A percentile compares a stretch with the other conserved stretches of the same genome.
Evolutionary conservation across 2,113 vertebrate genomes (phyloP).

Genomic region (Indicator maculatus): DNA sequence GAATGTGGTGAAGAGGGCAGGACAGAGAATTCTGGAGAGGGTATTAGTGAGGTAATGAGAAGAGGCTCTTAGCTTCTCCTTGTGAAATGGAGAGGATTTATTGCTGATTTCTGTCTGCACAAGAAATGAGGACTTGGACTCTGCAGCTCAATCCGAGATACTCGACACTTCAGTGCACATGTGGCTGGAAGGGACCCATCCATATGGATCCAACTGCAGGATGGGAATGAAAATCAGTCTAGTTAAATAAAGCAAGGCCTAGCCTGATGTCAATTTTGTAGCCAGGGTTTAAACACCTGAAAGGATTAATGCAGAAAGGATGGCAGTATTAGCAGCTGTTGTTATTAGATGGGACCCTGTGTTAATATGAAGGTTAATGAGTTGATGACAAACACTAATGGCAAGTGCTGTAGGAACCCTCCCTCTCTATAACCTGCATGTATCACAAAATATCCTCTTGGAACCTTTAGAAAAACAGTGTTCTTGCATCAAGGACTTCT

Average conservation of each 20-base stretch:
- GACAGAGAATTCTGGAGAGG: background rate
- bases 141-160: background rate
- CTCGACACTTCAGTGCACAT: background rate
- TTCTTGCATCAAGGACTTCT: background rate
- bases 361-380: conserved; percentile 1
- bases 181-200: background rate
- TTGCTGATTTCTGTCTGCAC: background rate
- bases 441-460: background rate
- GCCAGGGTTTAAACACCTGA: background rate
- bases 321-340: background rate
- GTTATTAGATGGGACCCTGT: background rate
- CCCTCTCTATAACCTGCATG: background rate
- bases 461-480: background rate
- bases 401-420: background rate
- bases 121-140: background rate
- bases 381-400: background rate
- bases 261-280: background rate
- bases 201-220: background rate
- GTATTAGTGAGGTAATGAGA: background rate
- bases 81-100: background rate
- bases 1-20: background rate
- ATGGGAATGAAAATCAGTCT: background rate
- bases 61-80: background rate
- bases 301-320: background rate
- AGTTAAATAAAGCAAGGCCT: background rate